Conservation (phyloP, 2,797 vertebrate genomes). For the Chelon auratus region DNA sequence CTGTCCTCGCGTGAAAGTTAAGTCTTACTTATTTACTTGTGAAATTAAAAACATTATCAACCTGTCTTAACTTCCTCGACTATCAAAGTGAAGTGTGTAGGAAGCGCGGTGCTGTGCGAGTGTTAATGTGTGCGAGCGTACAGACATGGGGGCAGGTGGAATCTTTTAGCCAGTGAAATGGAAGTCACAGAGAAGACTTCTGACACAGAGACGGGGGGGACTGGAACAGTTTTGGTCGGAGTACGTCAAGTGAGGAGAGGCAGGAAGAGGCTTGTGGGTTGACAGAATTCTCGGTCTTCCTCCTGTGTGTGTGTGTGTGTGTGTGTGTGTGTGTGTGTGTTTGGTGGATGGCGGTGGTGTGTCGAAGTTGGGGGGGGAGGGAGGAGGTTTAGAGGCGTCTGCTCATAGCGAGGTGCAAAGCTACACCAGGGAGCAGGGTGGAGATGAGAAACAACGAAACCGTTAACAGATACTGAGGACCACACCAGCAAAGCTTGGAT, state of each 20-base stretch:
- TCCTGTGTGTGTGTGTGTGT: constrained; percentile 38
- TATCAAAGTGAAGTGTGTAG: constrained; percentile 10
- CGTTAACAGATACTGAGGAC: constrained; percentile 86
- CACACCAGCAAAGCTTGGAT: constrained; percentile 70
- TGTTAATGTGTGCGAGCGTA: not conserved
- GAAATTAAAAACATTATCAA: not conserved
- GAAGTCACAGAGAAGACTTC: constrained; percentile 57
- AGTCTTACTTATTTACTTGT: not conserved
- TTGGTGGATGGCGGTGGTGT: constrained; percentile 17
- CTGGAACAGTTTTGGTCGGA: constrained; percentile 76
- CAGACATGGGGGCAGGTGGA: constrained; percentile 64
- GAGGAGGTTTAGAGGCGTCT: constrained; percentile 57
- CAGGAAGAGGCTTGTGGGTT: constrained; percentile 86
- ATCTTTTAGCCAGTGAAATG: constrained; percentile 52
- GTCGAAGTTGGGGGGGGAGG: constrained; percentile 13
- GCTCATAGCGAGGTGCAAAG: constrained; percentile 68
- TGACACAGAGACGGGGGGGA: constrained; percentile 37
- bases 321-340: constrained; percentile 29
- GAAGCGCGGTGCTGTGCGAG: not conserved
- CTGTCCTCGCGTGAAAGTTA: not conserved
- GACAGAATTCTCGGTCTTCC: constrained; percentile 68
- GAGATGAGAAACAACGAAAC: constrained; percentile 83
- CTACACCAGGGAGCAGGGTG: constrained; percentile 81
- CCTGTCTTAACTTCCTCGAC: not conserved
- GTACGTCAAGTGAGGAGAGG: constrained; percentile 67